phyloP scores from a whole-genome alignment of 2,888 invertebrate species.

The Calliopum simillimum region DNA sequence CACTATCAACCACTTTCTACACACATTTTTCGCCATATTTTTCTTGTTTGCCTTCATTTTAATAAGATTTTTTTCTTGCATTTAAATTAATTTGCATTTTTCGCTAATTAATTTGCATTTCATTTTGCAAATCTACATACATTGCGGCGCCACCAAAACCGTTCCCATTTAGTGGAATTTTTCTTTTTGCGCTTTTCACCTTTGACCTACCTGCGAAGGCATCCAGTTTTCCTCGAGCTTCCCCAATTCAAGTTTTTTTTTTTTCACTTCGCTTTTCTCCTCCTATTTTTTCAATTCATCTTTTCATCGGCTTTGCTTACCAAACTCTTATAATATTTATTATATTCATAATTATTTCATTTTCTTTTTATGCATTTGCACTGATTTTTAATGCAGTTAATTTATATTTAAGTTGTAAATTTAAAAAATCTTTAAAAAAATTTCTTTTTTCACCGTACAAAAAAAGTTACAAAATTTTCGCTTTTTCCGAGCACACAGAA shows the following conservation, averaged over 20 bases:
- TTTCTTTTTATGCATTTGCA: constrained; percentile 18
- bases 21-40: constrained; percentile 11
- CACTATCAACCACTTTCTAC: constrained; percentile 16
- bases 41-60: constrained; percentile 7
- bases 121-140: neutral
- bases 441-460: constrained; percentile 57
- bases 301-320: constrained; percentile 44
- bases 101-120: neutral
- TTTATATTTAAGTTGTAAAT: constrained; percentile 50
- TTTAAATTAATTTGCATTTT: constrained; percentile 7
- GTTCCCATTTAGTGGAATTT: neutral
- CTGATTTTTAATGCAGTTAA: constrained; percentile 49
- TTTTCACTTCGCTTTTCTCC: constrained; percentile 48
- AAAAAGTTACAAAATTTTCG: constrained; percentile 48
- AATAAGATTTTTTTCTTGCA: neutral
- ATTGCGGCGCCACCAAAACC: neutral
- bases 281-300: constrained; percentile 52
- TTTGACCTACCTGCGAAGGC: constrained; percentile 66
- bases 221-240: constrained; percentile 46
- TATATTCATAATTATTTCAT: constrained; percentile 27
- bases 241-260: constrained; percentile 31
- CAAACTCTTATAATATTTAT: constrained; percentile 32
- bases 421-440: constrained; percentile 28
- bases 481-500: constrained; percentile 44
- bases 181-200: constrained; percentile 47